Percentiles rank a stretch among this genome's conserved stretches.
Conservation (phyloP, 64 coral and sea anemone species). For the Platygyra sinensis region DNA sequence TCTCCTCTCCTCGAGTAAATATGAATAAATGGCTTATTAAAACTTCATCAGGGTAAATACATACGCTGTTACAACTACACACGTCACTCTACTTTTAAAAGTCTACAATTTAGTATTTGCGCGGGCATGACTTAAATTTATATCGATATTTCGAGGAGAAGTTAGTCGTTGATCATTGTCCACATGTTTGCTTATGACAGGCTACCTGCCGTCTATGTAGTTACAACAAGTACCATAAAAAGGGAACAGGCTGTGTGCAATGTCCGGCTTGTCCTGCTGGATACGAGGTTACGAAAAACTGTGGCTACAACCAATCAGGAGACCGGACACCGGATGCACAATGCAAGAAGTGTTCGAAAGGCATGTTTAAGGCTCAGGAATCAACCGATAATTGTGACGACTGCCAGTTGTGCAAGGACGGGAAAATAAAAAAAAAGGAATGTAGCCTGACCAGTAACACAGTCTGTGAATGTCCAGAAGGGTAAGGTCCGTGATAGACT, state of each 20-base stretch:
- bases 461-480: conserved; percentile 22
- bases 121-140: too few species aligned
- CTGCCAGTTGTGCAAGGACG: not conserved
- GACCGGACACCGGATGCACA: not conserved
- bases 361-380: not conserved
- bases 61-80: too few species aligned
- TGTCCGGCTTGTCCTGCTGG: not conserved
- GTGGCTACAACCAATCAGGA: not conserved
- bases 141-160: not conserved
- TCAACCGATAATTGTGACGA: not conserved
- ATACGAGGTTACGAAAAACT: not conserved
- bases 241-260: not conserved
- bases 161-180: not conserved
- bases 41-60: too few species aligned
- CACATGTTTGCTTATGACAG: not conserved
- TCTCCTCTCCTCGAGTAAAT: too few species aligned
- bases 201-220: not conserved
- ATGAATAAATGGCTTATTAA: too few species aligned
- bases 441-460: not conserved
- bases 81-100: too few species aligned
- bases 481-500: not conserved
- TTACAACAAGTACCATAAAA: not conserved
- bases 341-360: not conserved
- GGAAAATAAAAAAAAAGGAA: not conserved
- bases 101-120: too few species aligned